phyloP scores from a whole-genome alignment of 2,797 vertebrate genomes.

The Coracias cyanogaster region DNA sequence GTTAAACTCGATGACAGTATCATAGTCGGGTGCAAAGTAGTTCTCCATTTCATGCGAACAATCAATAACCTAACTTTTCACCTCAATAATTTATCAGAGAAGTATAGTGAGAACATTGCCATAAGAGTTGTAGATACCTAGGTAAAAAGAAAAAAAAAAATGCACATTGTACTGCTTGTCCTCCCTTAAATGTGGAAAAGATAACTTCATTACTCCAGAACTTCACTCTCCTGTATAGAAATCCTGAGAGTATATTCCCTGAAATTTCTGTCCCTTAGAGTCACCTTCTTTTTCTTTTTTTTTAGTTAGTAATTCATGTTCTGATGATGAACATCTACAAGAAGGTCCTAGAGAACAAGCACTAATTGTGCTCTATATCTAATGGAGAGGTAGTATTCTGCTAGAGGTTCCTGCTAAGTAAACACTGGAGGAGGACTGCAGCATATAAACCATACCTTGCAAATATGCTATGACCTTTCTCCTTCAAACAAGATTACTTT shows the following conservation, averaged over 20 bases:
- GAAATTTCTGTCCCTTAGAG: not conserved
- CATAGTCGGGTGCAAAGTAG: not conserved
- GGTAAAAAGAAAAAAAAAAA: not conserved
- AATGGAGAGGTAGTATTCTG: not conserved
- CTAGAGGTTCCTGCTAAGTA: not conserved
- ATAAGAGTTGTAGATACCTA: not conserved
- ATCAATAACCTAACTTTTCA: not conserved
- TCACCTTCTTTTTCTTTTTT: not conserved
- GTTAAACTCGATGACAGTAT: not conserved
- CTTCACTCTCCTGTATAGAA: not conserved
- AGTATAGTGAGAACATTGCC: not conserved
- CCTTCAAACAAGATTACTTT: not conserved
- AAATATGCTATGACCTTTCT: not conserved
- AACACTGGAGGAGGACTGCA: rapidly evolving
- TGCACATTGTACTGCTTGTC: not conserved
- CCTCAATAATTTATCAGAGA: not conserved
- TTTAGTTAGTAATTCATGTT: not conserved
- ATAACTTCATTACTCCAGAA: not conserved
- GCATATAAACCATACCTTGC: not conserved
- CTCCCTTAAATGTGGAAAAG: not conserved
- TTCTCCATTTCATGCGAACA: not conserved
- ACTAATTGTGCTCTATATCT: not conserved
- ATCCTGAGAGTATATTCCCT: not conserved
- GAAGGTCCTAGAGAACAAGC: not conserved
- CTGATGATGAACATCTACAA: not conserved